Conservation (phyloP, 1,140 invertebrate genomes). For the Drosophila burlai region DNA sequence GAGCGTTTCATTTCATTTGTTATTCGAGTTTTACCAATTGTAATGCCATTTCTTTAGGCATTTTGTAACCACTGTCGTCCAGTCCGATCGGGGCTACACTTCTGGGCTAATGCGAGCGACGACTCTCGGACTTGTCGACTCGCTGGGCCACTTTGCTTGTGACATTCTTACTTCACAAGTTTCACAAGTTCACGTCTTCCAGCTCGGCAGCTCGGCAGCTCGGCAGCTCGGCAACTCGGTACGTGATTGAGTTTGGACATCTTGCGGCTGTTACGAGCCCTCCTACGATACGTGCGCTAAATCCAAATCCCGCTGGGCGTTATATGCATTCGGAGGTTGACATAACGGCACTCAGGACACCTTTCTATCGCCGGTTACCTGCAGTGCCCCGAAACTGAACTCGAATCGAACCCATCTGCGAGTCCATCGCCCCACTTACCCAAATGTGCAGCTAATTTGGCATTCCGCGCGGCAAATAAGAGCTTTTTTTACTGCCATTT, state of each 20-base stretch:
- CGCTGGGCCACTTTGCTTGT: conserved; percentile 24
- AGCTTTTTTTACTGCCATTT: conserved; percentile 12
- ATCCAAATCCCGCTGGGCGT: conserved; percentile 33
- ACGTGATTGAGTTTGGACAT: conserved; percentile 58
- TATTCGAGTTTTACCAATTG: not conserved
- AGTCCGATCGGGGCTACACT: conserved; percentile 2
- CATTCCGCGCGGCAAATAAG: conserved; percentile 34
- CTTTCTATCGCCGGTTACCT: conserved; percentile 40
- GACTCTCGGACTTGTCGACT: conserved; percentile 6
- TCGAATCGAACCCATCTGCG: conserved; percentile 1
- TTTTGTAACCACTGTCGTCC: conserved; percentile 11
- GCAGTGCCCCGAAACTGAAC: conserved; percentile 1
- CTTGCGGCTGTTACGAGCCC: conserved; percentile 35
- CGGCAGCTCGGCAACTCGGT: not conserved
- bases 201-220: too few relatives aligned
- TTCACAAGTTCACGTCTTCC: conserved; percentile 50
- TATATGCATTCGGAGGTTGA: conserved; percentile 45
- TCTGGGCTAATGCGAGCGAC: conserved; percentile 7
- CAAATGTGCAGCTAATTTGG: conserved; percentile 39
- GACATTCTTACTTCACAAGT: conserved; percentile 54
- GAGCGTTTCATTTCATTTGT: not conserved
- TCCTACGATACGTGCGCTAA: conserved; percentile 46
- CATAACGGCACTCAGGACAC: conserved; percentile 63
- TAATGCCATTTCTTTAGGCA: too few relatives aligned
- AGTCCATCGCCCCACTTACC: conserved; percentile 50